Percentiles rank a stretch among this genome's conserved stretches.
These are phyloP conservation scores for Resseliella maxima DNA, from an alignment of 2,888 invertebrate genomes.

Conservation along the genomic window DNA sequence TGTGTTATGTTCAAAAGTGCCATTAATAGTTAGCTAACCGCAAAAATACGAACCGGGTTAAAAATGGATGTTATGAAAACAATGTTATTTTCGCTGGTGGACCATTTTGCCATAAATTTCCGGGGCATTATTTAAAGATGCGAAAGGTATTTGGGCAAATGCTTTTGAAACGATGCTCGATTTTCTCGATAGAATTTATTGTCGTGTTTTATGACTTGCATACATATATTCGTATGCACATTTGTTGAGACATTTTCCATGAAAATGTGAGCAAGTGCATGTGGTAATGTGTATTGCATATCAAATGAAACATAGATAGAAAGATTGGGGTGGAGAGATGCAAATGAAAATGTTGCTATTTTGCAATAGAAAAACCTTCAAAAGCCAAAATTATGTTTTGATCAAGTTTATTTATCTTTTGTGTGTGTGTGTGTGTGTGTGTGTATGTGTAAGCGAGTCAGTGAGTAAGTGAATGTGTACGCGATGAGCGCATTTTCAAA, in stretches of 20 bases:
- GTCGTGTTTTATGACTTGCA: conserved; percentile 6
- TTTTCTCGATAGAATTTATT: conserved; percentile 51
- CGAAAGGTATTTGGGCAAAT: conserved; percentile 40
- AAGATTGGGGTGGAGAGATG: too few species aligned
- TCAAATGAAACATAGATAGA: not conserved
- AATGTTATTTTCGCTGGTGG: conserved; percentile 32
- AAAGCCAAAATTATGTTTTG: conserved; percentile 55
- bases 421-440: not conserved
- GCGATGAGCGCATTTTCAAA: conserved; percentile 33
- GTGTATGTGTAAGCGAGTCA: too few species aligned
- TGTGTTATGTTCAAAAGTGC: not conserved
- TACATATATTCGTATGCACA: not conserved
- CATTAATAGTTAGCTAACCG: conserved; percentile 25
- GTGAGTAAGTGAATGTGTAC: too few species aligned
- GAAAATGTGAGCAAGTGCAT: not conserved
- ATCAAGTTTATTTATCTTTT: conserved; percentile 55
- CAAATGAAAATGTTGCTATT: conserved; percentile 21
- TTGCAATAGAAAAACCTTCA: not conserved
- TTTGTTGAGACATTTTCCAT: not conserved
- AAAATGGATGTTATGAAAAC: conserved; percentile 16
- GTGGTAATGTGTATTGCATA: not conserved
- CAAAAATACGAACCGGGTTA: not conserved
- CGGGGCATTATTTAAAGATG: conserved; percentile 47
- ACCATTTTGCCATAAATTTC: conserved; percentile 37
- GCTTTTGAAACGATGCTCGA: conserved; percentile 29